These are phyloP conservation scores for Larimichthys crocea DNA, from an alignment of 2,113 vertebrate species.

Conservation along the genomic window DNA sequence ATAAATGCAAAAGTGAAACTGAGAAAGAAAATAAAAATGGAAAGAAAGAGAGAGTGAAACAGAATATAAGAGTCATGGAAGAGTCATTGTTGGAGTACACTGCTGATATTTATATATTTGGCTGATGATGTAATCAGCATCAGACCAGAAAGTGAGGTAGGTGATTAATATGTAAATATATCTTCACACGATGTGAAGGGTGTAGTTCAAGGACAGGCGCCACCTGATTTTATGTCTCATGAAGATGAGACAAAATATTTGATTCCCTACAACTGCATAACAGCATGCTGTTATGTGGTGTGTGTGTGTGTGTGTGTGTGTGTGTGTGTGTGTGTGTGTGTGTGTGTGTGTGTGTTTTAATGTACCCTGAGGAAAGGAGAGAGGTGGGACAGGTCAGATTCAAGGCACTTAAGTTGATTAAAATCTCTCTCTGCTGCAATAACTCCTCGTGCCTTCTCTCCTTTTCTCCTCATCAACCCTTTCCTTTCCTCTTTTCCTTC, in stretches of 20 bases:
- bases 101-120: slow-evolving; percentile 6
- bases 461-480: background rate
- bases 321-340: slow-evolving; percentile 13
- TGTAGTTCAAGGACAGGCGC: background rate
- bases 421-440: slow-evolving; percentile 55
- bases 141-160: background rate
- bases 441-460: slow-evolving; percentile 1
- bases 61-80: background rate
- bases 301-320: slow-evolving; percentile 18
- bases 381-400: slow-evolving; percentile 54
- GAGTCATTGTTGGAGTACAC: background rate
- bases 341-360: slow-evolving; percentile 28
- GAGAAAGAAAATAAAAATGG: background rate
- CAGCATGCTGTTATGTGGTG: slow-evolving; percentile 7
- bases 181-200: too few species aligned
- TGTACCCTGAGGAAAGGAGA: slow-evolving; percentile 42
- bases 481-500: background rate
- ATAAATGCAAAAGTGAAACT: background rate
- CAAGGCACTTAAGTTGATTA: slow-evolving; percentile 71
- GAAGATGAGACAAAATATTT: slow-evolving; percentile 4
- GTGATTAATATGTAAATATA: background rate
- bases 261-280: background rate
- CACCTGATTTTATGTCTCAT: background rate
- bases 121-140: background rate
- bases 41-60: background rate